Percentiles rank a stretch among this genome's conserved stretches.
phyloP scores from a whole-genome alignment of 1,140 invertebrate genomes.

The Ostrea edulis region DNA sequence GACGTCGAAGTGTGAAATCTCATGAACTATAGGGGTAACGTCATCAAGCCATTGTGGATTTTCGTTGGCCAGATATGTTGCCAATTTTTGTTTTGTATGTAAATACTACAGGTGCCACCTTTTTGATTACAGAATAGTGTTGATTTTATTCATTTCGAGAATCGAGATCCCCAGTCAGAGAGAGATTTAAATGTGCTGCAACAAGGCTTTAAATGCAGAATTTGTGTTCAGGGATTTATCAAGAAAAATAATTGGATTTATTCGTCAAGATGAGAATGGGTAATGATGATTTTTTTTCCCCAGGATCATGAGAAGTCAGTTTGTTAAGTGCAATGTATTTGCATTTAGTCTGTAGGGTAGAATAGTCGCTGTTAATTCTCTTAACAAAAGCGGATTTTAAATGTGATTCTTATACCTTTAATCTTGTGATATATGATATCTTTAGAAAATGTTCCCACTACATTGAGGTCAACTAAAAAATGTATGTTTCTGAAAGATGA shows the following conservation, averaged over 20 bases:
- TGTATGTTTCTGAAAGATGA: too few relatives aligned
- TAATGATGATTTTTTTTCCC: neutral
- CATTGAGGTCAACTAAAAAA: too few relatives aligned
- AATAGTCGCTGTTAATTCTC: neutral
- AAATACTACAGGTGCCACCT: constrained; percentile 11
- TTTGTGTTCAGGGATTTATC: neutral
- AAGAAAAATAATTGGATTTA: neutral
- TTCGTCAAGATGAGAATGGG: constrained; percentile 11
- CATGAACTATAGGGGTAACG: constrained; percentile 6
- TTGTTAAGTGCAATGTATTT: neutral
- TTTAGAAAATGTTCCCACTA: too few relatives aligned
- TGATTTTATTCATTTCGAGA: constrained; percentile 1
- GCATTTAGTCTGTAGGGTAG: neutral
- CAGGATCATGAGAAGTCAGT: neutral
- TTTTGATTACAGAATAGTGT: constrained; percentile 4
- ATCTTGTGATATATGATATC: neutral
- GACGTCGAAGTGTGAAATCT: constrained; percentile 30
- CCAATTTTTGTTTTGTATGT: constrained; percentile 25
- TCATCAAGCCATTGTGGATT: constrained; percentile 10
- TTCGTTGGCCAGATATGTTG: constrained; percentile 17
- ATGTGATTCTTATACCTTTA: neutral
- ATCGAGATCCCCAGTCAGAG: neutral
- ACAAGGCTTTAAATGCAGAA: neutral
- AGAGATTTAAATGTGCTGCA: constrained; percentile 26
- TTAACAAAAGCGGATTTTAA: neutral